Percentiles rank a stretch among this genome's conserved stretches.
These are phyloP conservation scores for Sturnus vulgaris DNA, from an alignment of 2,113 vertebrate genomes.

Conservation along the genomic window DNA sequence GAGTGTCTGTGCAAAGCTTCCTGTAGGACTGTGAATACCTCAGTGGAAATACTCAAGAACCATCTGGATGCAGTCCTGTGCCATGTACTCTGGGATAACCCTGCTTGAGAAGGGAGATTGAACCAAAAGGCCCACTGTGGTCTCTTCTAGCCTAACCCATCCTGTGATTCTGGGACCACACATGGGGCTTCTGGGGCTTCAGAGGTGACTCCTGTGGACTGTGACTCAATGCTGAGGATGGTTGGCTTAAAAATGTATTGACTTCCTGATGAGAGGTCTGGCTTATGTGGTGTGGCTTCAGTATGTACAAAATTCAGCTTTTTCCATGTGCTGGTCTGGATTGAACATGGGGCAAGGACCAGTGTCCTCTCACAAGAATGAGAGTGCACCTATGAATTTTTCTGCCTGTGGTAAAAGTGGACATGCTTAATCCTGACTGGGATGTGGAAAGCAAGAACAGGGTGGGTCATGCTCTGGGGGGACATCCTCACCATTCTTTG, in stretches of 20 bases:
- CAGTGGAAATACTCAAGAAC: background rate
- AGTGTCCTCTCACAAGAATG: accelerated
- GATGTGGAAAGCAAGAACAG: background rate
- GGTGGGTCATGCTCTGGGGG: accelerated
- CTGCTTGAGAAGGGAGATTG: background rate
- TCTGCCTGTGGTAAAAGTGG: background rate
- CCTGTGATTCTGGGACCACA: background rate
- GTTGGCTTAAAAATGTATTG: background rate
- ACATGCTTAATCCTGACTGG: accelerated
- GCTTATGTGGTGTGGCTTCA: background rate
- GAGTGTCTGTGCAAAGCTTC: background rate
- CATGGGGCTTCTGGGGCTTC: background rate
- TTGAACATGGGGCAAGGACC: accelerated
- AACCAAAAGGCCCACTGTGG: background rate
- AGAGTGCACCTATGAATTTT: background rate
- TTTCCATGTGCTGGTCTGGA: background rate
- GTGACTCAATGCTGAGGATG: accelerated
- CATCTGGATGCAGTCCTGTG: background rate
- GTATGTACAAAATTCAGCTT: background rate
- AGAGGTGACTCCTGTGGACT: background rate
- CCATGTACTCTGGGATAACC: background rate
- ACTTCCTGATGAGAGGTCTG: background rate
- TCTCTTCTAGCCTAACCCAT: background rate
- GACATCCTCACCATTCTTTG: background rate
- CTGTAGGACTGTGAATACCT: accelerated